Percentiles rank a stretch among this genome's conserved stretches.
Conservation (phyloP, 2,888 invertebrate species). For the Parnassius orleans region DNA sequence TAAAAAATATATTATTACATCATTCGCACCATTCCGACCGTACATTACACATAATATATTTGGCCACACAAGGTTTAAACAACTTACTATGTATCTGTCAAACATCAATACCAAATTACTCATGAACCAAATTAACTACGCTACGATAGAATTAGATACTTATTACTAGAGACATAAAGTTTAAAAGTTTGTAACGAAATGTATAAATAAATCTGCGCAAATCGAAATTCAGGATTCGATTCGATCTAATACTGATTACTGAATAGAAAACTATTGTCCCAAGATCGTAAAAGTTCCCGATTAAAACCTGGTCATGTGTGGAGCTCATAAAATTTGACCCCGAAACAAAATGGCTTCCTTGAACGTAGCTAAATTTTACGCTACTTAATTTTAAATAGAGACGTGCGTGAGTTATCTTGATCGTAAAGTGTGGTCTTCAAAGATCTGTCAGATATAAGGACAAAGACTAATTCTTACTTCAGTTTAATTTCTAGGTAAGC, state of each 20-base stretch:
- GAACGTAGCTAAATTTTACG: slow-evolving; percentile 37
- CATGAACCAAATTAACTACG: slow-evolving; percentile 16
- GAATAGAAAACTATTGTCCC: slow-evolving; percentile 38
- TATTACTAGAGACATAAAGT: slow-evolving; percentile 12
- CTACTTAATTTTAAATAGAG: slow-evolving; percentile 24
- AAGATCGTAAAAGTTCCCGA: slow-evolving; percentile 48
- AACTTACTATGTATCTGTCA: slow-evolving; percentile 44
- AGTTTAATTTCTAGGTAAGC: no score
- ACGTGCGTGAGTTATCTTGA: slow-evolving; percentile 13
- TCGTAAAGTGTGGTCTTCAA: slow-evolving; percentile 9
- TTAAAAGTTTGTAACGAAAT: not conserved
- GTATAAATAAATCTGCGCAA: slow-evolving; percentile 23
- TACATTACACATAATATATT: slow-evolving; percentile 25
- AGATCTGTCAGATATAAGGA: not conserved
- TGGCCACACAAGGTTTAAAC: slow-evolving; percentile 50
- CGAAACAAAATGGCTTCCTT: slow-evolving; percentile 46
- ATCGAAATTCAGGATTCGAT: slow-evolving; percentile 44
- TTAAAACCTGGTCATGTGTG: slow-evolving; percentile 61
- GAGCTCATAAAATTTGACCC: slow-evolving; percentile 49
- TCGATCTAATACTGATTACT: slow-evolving; percentile 48
- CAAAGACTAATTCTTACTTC: no score
- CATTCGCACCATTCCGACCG: not conserved
- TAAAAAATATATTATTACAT: no score
- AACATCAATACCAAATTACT: slow-evolving; percentile 40
- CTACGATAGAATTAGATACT: slow-evolving; percentile 15